Conservation (phyloP, 2,113 vertebrate genomes). For the Petromus typicus region DNA sequence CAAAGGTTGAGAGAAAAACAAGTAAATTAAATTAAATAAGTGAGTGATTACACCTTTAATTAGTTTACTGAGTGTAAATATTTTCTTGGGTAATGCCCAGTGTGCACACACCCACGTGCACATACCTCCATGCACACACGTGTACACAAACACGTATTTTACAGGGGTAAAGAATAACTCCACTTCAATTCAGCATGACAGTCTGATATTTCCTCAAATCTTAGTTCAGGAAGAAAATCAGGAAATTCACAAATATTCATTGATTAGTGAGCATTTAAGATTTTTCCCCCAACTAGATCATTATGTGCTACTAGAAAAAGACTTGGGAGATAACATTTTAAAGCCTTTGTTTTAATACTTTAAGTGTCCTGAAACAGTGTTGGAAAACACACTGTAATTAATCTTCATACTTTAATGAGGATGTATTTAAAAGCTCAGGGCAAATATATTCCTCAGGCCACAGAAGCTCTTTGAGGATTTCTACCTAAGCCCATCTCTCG, state of each 20-base stretch:
- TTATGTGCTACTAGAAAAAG: neutral
- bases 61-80: neutral
- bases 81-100: slow-evolving; percentile 30
- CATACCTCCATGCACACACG: too few relatives aligned
- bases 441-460: neutral
- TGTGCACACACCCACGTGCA: too few relatives aligned
- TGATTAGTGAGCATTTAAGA: neutral
- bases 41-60: neutral
- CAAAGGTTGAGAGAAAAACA: neutral
- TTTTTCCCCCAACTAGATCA: neutral
- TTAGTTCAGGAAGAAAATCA: neutral
- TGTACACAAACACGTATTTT: neutral
- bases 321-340: neutral
- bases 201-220: neutral
- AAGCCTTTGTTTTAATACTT: slow-evolving; percentile 20
- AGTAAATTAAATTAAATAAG: slow-evolving; percentile 2
- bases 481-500: neutral
- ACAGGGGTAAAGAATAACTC: neutral
- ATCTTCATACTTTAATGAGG: neutral
- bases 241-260: slow-evolving; percentile 3
- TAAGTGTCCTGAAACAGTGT: neutral
- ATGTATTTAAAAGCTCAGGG: neutral
- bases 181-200: neutral
- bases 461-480: neutral
- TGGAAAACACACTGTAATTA: neutral